Percentiles rank a stretch among this genome's conserved stretches.
phyloP scores from a whole-genome alignment of 2,113 vertebrate species.

The Phrynosoma blainvillii region DNA sequence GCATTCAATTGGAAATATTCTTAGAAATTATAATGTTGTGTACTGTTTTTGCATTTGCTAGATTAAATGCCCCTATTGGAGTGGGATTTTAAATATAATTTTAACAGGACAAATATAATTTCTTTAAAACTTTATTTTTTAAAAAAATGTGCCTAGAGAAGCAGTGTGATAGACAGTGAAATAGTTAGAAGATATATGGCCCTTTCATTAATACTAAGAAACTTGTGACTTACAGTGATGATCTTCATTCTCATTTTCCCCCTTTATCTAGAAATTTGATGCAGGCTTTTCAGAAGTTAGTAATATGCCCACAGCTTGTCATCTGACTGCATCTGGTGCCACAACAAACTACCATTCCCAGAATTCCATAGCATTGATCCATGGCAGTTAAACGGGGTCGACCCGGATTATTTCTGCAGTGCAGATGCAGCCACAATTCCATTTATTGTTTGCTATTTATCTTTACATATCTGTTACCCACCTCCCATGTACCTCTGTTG shows the following conservation, averaged over 20 bases:
- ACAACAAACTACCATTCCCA: too few relatives aligned
- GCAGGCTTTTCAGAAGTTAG: neutral
- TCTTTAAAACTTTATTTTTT: neutral
- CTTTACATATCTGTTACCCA: too few relatives aligned
- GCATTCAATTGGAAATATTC: neutral
- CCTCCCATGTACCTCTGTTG: neutral
- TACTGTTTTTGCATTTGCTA: neutral
- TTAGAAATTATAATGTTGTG: neutral
- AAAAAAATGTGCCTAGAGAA: neutral
- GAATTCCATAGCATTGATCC: too few relatives aligned
- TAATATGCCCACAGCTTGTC: neutral
- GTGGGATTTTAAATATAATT: neutral
- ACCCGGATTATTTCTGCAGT: too few relatives aligned
- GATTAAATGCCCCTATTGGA: neutral
- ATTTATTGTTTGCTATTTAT: too few relatives aligned
- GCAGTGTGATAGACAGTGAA: neutral
- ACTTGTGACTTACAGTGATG: accelerated
- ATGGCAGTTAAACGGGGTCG: too few relatives aligned
- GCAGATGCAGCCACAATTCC: too few relatives aligned
- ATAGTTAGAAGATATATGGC: neutral
- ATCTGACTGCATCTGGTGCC: too few relatives aligned
- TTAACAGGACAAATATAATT: neutral
- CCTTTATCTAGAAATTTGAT: neutral
- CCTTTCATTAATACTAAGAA: neutral
- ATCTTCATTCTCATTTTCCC: neutral